phyloP scores from a whole-genome alignment of 2,888 invertebrate genomes.

The Meta bourneti region DNA sequence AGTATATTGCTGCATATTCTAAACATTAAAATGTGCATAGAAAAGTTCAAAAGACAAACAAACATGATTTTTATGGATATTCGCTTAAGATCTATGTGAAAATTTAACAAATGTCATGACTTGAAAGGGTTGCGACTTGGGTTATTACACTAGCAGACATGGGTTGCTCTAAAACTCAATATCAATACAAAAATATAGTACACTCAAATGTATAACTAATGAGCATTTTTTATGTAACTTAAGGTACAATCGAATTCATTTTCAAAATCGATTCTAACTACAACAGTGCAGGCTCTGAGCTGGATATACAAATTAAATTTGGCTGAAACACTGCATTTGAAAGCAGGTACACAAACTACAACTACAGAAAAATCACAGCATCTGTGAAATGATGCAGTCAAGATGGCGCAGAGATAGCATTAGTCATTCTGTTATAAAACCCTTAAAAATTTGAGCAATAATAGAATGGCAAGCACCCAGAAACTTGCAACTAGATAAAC shows the following conservation, averaged over 20 bases:
- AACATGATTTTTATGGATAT: background rate
- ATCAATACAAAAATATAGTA: background rate
- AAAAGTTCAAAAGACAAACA: background rate
- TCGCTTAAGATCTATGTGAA: background rate
- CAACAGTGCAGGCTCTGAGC: background rate
- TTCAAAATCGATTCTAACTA: too few species aligned
- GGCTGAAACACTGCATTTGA: background rate
- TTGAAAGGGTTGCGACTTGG: background rate
- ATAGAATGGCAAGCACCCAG: background rate
- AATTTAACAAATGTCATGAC: background rate
- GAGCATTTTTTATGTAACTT: background rate
- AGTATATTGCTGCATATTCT: background rate
- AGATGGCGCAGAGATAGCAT: background rate
- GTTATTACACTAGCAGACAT: conserved; percentile 4
- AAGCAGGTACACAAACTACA: background rate
- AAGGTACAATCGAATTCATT: background rate
- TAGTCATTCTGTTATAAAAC: conserved; percentile 9
- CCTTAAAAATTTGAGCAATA: conserved; percentile 20
- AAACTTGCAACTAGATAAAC: background rate
- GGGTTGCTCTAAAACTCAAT: conserved; percentile 5
- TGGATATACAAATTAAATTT: conserved; percentile 1
- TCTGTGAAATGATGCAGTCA: background rate
- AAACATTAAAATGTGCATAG: background rate
- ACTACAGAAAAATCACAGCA: conserved; percentile 11
- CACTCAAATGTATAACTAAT: background rate